Evolutionary conservation across 1,140 invertebrate genomes (phyloP), one percentile per base, ranked within the genome.

Genomic region (Solenopsis invicta): DNA sequence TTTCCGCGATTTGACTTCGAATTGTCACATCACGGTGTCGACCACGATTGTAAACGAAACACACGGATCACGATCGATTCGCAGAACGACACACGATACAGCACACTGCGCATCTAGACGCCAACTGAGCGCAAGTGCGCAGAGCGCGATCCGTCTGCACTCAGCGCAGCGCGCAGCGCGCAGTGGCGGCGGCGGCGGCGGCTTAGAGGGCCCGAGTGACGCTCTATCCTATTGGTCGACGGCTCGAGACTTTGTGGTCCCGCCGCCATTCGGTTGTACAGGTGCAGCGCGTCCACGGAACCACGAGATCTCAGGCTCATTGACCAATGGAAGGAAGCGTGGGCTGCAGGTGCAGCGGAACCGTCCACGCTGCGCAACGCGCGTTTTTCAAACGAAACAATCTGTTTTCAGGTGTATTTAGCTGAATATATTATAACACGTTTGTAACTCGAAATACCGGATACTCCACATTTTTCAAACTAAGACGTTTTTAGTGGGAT

Each of bases 61-160:
- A 29, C 29, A 29, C 29, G 52, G 52, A n/a, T 54, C 52, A 6
- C 72, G 74, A 67, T 67, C 50, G 85, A 66, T 67, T 37, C 29
- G 18, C 29, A 34, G 24, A 12, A n/a, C 54, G 74, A 61, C 37
- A 8, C 52, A 2, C 67, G 16, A 78, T 59, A 56, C 1, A n/a
- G 10, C 13, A 12, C 81, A 37, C 24, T 81, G 86, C 89, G 85
- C 88, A 85, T 82, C 89, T 88, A 85, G 54, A 72, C 85, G 84
- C 86, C 69, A 81, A 92, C 91, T 92, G 75, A 85, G 29, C 29
- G 29, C 29, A 29, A 29, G 29, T 29, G 29, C 29, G 29, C 29
- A 29, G 29, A 29, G 29, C 29, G 29, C 29, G 29, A 29, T 29
- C 29, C 2, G 29, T 29, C 29, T 29, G 29, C 29, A 29, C 29